Conservation (phyloP, 2,888 invertebrate genomes). For the Lobophora halterata region DNA sequence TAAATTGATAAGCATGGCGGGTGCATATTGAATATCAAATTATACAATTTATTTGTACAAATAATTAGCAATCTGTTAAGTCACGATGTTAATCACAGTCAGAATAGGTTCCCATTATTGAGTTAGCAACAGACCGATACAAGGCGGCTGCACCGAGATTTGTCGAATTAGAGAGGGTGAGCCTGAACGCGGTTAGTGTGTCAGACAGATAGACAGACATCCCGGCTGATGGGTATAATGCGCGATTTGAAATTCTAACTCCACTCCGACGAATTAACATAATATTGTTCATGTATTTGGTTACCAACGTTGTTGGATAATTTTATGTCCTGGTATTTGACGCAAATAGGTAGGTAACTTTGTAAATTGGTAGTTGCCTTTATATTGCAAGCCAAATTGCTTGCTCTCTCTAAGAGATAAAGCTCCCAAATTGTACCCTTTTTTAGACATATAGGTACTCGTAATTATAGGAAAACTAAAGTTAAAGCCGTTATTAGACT, state of each 20-base stretch:
- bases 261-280: conserved; percentile 15
- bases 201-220: conserved; percentile 46
- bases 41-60: too few relatives aligned
- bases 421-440: too few relatives aligned
- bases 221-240: conserved; percentile 45
- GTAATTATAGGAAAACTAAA: too few relatives aligned
- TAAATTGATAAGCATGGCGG: too few relatives aligned
- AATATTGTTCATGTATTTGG: conserved; percentile 9
- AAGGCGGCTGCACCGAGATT: conserved; percentile 38
- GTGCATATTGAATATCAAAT: too few relatives aligned
- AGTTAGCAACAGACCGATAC: conserved; percentile 14
- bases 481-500: too few relatives aligned
- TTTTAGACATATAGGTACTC: too few relatives aligned
- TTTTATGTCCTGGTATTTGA: too few relatives aligned
- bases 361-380: too few relatives aligned
- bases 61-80: neutral
- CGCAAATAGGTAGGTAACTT: too few relatives aligned
- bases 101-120: neutral
- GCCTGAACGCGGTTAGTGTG: conserved; percentile 46
- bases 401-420: too few relatives aligned
- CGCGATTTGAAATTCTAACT: conserved; percentile 53
- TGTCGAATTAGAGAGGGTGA: conserved; percentile 49
- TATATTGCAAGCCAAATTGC: too few relatives aligned
- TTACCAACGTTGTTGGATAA: conserved; percentile 5
- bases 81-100: neutral